phyloP scores from a whole-genome alignment of 2,797 vertebrate species.

The Poliocrania exsul region DNA sequence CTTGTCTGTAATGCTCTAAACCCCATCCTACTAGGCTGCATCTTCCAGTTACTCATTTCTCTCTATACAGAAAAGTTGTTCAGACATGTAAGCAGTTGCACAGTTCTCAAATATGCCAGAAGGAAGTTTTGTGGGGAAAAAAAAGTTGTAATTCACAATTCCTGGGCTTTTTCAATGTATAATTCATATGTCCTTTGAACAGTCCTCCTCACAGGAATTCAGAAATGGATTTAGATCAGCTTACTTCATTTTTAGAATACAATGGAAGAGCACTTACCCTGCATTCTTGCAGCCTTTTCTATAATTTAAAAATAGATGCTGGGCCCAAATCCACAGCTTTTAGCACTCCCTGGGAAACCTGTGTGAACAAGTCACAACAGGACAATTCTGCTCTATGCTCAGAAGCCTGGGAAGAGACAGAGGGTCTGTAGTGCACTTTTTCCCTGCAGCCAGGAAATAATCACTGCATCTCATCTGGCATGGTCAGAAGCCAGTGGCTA shows the following conservation, averaged over 20 bases:
- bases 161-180: constrained; percentile 42
- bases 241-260: constrained; percentile 55
- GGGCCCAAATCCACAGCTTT: not conserved
- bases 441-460: not conserved
- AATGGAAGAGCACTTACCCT: constrained; percentile 34
- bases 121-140: not conserved
- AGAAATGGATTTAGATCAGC: constrained; percentile 50
- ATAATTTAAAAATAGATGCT: constrained; percentile 58
- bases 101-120: not conserved
- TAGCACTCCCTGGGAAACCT: not conserved
- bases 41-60: not conserved
- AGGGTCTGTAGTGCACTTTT: not conserved
- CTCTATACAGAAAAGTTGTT: not conserved
- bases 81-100: not conserved
- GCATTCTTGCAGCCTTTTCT: constrained; percentile 24
- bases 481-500: not conserved
- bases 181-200: constrained; percentile 54
- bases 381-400: not conserved
- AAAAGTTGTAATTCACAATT: not conserved
- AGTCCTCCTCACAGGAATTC: constrained; percentile 33
- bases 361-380: not conserved
- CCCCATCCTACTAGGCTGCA: not conserved
- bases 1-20: not conserved
- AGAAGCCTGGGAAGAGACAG: not conserved
- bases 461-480: not conserved